Percentiles rank a stretch among this genome's conserved stretches.
Evolutionary conservation across 2,888 invertebrate species (phyloP).

Genomic region (Nezara viridula): DNA sequence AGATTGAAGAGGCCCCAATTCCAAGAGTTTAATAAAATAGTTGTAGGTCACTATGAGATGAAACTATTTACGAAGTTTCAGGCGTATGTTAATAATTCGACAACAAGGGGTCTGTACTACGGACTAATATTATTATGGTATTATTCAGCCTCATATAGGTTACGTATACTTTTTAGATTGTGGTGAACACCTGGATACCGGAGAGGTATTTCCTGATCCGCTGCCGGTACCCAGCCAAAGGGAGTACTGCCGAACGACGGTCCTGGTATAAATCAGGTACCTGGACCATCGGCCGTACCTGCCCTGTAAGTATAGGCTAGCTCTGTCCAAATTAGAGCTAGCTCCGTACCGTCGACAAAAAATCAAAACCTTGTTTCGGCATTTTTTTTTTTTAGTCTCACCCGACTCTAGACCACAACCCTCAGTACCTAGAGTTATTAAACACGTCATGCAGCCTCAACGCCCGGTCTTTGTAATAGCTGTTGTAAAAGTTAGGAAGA

Average conservation of each 20-base stretch:
- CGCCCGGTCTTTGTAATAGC: background rate
- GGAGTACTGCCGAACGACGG: background rate
- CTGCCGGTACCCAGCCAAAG: background rate
- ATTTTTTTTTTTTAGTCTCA: conserved; percentile 29
- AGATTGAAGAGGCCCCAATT: too few species aligned
- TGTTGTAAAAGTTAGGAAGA: background rate
- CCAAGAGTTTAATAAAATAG: too few species aligned
- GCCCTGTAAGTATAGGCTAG: conserved; percentile 48
- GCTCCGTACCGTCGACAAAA: conserved; percentile 39
- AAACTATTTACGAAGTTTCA: too few species aligned
- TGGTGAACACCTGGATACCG: background rate
- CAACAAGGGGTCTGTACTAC: too few species aligned
- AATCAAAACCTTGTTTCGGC: conserved; percentile 33
- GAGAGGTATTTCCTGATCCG: background rate
- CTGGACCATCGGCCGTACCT: conserved; percentile 37
- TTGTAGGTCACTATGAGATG: too few species aligned
- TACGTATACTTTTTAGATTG: background rate
- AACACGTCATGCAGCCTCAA: background rate
- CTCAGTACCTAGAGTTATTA: conserved; percentile 20
- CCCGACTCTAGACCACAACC: conserved; percentile 24
- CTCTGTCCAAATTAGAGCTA: conserved; percentile 54
- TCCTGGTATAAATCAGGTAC: conserved; percentile 39
- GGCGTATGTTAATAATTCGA: too few species aligned
- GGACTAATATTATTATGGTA: too few species aligned
- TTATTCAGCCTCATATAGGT: too few species aligned